Conservation (phyloP, 2,113 vertebrate genomes). For the Calidris pugnax region DNA sequence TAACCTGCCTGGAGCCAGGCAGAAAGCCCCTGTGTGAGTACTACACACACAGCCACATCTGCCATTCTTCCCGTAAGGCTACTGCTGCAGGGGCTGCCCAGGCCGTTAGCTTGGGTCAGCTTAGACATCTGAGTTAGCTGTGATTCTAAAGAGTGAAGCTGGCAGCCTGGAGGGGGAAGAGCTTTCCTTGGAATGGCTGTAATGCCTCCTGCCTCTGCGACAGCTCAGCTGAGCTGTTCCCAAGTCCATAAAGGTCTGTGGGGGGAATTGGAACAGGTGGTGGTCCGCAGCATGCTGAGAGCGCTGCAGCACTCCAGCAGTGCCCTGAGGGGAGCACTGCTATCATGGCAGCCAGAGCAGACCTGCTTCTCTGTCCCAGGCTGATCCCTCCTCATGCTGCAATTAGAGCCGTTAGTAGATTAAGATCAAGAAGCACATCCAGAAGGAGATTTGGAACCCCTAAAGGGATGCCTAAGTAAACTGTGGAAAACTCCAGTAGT, state of each 20-base stretch:
- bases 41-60: fast-evolving
- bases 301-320: neutral
- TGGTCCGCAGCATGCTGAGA: fast-evolving
- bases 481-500: neutral
- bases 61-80: neutral
- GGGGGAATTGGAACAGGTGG: neutral
- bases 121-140: neutral
- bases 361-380: neutral
- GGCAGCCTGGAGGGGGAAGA: neutral
- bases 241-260: fast-evolving
- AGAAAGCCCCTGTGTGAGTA: neutral
- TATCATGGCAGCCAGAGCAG: neutral
- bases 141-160: neutral
- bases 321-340: neutral
- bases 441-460: neutral
- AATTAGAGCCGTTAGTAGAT: neutral
- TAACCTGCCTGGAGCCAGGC: neutral
- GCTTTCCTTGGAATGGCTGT: neutral
- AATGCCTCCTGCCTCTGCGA: neutral
- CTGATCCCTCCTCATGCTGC: neutral
- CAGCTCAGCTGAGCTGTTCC: neutral
- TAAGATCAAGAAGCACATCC: neutral
- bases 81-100: neutral
- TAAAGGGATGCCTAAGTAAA: neutral
- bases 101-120: neutral